These are phyloP conservation scores for Haliclystus octoradiatus DNA, from an alignment of 30 jellyfish, hydroid and myxozoan species.

Conservation along the genomic window DNA sequence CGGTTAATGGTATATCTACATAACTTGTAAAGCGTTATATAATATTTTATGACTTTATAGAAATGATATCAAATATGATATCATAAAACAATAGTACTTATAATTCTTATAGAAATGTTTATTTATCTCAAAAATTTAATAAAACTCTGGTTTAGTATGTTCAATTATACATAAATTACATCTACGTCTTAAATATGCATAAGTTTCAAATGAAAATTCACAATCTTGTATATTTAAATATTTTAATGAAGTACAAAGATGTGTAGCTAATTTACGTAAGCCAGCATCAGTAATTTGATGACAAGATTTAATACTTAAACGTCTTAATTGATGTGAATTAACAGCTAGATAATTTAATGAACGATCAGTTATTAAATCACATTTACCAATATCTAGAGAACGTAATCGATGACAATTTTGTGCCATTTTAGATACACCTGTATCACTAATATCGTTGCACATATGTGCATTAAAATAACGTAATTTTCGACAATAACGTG, in stretches of 20 bases:
- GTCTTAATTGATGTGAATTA: slow-evolving; percentile 59
- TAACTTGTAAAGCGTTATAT: no score
- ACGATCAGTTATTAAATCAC: slow-evolving; percentile 54
- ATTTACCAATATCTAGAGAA: slow-evolving; percentile 65
- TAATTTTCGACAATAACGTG: slow-evolving; percentile 31
- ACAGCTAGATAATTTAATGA: slow-evolving; percentile 46
- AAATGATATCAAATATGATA: no score
- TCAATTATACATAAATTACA: slow-evolving; percentile 56
- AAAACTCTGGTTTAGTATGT: slow-evolving; percentile 78
- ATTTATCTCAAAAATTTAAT: slow-evolving; percentile 11
- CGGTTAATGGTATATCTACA: no score
- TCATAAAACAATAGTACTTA: no score
- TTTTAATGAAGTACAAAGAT: slow-evolving; percentile 41
- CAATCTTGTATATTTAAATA: slow-evolving; percentile 58
- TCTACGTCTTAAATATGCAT: slow-evolving; percentile 42
- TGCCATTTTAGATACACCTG: slow-evolving; percentile 47
- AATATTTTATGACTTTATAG: no score
- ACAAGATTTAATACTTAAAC: slow-evolving; percentile 59
- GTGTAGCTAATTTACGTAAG: slow-evolving; percentile 54
- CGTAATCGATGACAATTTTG: slow-evolving; percentile 41
- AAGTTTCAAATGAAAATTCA: slow-evolving; percentile 59
- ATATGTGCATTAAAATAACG: slow-evolving; percentile 53
- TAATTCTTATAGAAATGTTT: no score
- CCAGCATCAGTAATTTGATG: slow-evolving; percentile 65
- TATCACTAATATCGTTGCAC: slow-evolving; percentile 63